Percentiles rank a stretch among this genome's conserved stretches.
phyloP scores from a whole-genome alignment of 2,888 invertebrate species.

The Macaria notata region DNA sequence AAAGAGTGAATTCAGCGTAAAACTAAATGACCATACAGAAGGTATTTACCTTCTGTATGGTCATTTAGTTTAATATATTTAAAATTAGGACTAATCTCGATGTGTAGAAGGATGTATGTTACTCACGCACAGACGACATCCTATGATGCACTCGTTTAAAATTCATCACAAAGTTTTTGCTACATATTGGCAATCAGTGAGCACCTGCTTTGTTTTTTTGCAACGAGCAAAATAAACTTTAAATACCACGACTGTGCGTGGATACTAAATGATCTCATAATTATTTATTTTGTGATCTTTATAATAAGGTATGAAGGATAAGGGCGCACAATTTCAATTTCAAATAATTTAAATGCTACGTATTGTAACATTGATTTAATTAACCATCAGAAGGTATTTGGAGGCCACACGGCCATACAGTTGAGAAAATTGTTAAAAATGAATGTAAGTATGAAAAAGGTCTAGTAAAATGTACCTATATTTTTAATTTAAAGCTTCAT shows the following conservation, averaged over 20 bases:
- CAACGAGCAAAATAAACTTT: neutral
- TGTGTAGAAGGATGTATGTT: neutral
- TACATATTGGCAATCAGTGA: neutral
- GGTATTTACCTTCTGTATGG: no score
- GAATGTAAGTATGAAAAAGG: no score
- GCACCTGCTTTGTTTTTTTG: neutral
- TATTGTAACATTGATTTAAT: no score
- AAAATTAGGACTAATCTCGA: neutral
- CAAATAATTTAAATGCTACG: neutral
- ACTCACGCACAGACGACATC: neutral
- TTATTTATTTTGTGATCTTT: neutral
- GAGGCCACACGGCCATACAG: no score
- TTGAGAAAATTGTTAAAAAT: no score
- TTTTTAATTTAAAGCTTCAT: neutral
- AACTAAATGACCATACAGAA: neutral
- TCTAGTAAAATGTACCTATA: neutral
- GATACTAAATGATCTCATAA: slow-evolving; percentile 15
- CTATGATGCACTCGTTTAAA: neutral
- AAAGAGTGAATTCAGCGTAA: neutral
- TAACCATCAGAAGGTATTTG: no score
- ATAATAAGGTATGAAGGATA: slow-evolving; percentile 4
- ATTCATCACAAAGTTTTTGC: neutral
- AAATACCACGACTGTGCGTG: slow-evolving; percentile 6
- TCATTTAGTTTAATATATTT: no score
- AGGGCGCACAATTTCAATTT: slow-evolving; percentile 18